A percentile compares a stretch with the other conserved stretches of the same genome.
Evolutionary conservation across 2,113 vertebrate species (phyloP).

Genomic region (Rattus rattus): DNA sequence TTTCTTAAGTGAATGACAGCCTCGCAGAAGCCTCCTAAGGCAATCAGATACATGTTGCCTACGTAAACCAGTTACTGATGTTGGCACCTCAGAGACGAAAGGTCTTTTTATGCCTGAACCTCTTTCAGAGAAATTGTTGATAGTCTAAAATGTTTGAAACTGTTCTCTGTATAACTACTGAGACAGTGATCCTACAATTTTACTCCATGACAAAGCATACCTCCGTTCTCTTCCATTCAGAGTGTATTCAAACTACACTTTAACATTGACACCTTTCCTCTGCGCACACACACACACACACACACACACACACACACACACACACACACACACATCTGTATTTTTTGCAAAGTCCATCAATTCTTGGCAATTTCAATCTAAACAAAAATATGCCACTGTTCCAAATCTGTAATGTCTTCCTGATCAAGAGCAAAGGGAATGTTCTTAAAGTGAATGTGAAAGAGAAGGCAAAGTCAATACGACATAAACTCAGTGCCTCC

Average conservation of each 20-base stretch:
- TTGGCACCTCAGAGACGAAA: not conserved
- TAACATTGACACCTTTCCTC: constrained; percentile 45
- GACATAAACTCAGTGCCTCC: not conserved
- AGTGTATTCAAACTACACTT: constrained; percentile 11
- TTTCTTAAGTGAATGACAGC: not conserved
- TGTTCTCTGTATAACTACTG: not conserved
- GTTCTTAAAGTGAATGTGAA: not conserved
- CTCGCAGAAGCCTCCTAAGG: not conserved
- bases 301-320: no score
- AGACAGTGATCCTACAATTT: constrained; percentile 5
- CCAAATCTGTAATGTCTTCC: not conserved
- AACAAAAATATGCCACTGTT: constrained; percentile 39
- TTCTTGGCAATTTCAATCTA: constrained; percentile 38
- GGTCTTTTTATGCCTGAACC: not conserved
- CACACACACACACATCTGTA: not conserved
- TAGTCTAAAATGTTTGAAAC: constrained; percentile 18
- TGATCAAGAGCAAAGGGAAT: constrained; percentile 35
- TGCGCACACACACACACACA: not conserved
- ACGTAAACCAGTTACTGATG: not conserved
- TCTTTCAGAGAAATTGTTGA: constrained; percentile 47
- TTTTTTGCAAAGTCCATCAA: constrained; percentile 22
- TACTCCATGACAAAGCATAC: not conserved
- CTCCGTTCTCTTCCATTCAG: not conserved
- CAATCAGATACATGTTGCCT: not conserved
- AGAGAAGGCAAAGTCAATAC: not conserved